Evolutionary conservation across 2,113 vertebrate genomes (phyloP), one percentile per base, ranked within the genome.

Genomic region (Prunella fulvescens): DNA sequence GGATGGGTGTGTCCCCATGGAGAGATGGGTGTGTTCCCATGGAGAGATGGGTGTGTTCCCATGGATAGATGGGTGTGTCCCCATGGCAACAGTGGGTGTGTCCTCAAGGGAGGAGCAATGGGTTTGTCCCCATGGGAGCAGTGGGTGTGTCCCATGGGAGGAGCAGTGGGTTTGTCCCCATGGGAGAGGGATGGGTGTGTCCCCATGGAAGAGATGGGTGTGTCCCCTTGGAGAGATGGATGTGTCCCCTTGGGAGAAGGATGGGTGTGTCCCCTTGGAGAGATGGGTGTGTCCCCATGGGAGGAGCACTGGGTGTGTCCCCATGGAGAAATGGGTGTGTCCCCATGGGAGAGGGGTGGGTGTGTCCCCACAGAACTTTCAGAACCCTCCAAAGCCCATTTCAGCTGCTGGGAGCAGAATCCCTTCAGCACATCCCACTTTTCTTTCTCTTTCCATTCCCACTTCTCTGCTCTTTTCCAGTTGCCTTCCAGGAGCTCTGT

Each of bases 401-500:
- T 14, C 57, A 11, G 25, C 42, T 26, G n/a, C 73, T 35, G 48
- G 13, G 10, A 70, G 53, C 24, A 16, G 58, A 39, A 42, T 20
- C 29, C 33, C 22, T 2, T 19, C 24, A 60, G 15, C 24, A 3
- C 8, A 16, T 13, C 56, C 42, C 39, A 8, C 40, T 45, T 13
- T 15, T 26, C 69, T 78, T 35, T 24, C n/a, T 25, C n/a, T 17
- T 35, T 35, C 10, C 56, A 25, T 35, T 19, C 60, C 42, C 39
- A 8, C 39, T 64, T 16, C 12, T 33, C 66, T 74, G 51, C 11
- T 42, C 42, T 66, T 50, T 66, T 80, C 37, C 95, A 99, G 99
- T 98, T 91, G 98, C 97, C 47, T 98, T 98, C 90, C 98, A 96
- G 85, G 98, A 98, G 48, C 97, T 99, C 81, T 99, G 99, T 96